Percentiles rank a stretch among this genome's conserved stretches.
phyloP scores from a whole-genome alignment of 2,113 vertebrate species.

The Oceanites oceanicus region DNA sequence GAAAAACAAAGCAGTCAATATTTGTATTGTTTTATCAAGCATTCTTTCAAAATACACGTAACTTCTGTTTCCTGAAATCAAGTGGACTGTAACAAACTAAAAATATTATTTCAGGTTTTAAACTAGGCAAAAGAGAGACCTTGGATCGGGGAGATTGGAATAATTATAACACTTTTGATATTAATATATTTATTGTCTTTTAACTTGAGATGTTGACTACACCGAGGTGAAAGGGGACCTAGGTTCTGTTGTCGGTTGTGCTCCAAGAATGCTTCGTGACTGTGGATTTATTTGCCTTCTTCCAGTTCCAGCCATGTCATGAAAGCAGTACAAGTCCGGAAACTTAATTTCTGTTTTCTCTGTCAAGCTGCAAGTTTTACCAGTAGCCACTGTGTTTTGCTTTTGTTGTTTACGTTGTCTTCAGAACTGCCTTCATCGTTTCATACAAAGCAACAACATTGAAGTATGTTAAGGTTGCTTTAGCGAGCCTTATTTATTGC shows the following conservation, averaged over 20 bases:
- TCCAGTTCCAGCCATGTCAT: background rate
- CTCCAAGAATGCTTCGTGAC: background rate
- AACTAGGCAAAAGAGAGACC: background rate
- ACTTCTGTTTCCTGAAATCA: background rate
- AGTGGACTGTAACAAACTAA: background rate
- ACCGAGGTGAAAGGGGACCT: background rate
- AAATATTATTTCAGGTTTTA: background rate
- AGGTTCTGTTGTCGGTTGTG: accelerated
- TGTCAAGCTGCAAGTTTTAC: background rate
- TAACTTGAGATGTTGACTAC: background rate
- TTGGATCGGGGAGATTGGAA: background rate
- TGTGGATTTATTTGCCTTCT: background rate
- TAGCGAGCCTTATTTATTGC: background rate
- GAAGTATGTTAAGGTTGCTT: background rate
- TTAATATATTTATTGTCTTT: background rate
- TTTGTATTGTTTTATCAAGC: background rate
- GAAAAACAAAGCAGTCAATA: background rate
- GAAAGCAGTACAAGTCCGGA: background rate
- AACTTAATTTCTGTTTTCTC: background rate
- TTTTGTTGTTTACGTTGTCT: background rate
- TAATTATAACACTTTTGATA: background rate
- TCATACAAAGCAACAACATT: background rate
- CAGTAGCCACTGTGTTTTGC: background rate
- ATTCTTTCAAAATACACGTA: background rate
- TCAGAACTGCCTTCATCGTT: background rate